These are phyloP conservation scores for Drosophila dunni DNA, from an alignment of 1,140 invertebrate genomes.

Conservation along the genomic window DNA sequence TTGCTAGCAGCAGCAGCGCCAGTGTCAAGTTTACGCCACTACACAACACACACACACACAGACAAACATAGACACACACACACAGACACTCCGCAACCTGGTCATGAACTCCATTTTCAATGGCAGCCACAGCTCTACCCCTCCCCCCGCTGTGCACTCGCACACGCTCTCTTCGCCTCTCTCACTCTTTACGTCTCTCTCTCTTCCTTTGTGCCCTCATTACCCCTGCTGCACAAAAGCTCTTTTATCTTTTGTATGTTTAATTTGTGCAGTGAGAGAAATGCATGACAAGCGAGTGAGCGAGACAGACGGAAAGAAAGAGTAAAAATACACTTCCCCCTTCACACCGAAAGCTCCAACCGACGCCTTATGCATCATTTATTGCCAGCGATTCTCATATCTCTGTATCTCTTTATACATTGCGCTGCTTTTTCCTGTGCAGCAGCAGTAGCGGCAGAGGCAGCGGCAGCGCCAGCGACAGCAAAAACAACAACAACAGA, in stretches of 20 bases:
- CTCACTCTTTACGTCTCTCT: neutral
- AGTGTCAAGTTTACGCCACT: slow-evolving; percentile 82
- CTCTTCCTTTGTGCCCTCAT: neutral
- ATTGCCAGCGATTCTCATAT: slow-evolving; percentile 36
- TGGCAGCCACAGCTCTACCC: slow-evolving; percentile 62
- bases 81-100: slow-evolving; percentile 30
- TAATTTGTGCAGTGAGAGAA: slow-evolving; percentile 63
- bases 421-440: slow-evolving; percentile 59
- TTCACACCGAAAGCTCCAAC: slow-evolving; percentile 24
- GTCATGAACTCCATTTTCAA: slow-evolving; percentile 82
- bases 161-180: slow-evolving; percentile 2
- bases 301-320: slow-evolving; percentile 6
- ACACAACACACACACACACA: slow-evolving; percentile 12
- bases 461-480: slow-evolving; percentile 55
- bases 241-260: slow-evolving; percentile 76
- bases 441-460: slow-evolving; percentile 31
- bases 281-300: slow-evolving; percentile 6
- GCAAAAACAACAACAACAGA: slow-evolving; percentile 61
- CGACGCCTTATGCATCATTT: slow-evolving; percentile 71
- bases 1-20: slow-evolving; percentile 42
- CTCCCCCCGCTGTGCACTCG: neutral
- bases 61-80: slow-evolving; percentile 9
- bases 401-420: slow-evolving; percentile 56
- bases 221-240: slow-evolving; percentile 57
- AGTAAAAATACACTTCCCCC: slow-evolving; percentile 19